A percentile compares a stretch with the other conserved stretches of the same genome.
These are phyloP conservation scores for Hormaphis cornu DNA, from an alignment of 1,140 invertebrate genomes.

Conservation along the genomic window DNA sequence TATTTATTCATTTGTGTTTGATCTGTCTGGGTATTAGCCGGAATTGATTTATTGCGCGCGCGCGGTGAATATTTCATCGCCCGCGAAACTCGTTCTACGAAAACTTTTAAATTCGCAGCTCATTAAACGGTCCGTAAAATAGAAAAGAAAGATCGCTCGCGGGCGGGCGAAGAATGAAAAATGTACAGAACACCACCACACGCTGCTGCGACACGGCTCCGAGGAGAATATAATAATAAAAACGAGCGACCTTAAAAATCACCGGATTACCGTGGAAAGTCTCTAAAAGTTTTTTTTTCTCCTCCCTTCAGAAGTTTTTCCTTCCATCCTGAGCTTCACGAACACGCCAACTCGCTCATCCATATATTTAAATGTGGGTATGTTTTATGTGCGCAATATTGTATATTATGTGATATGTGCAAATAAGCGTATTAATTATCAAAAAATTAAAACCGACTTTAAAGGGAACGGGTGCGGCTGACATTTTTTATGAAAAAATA, in stretches of 20 bases:
- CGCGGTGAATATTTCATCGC: not conserved
- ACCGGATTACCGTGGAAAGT: not conserved
- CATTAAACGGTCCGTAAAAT: slow-evolving; percentile 26
- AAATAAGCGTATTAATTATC: no score
- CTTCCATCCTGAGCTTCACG: no score
- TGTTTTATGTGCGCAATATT: no score
- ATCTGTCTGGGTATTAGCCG: not conserved
- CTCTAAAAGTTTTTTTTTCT: slow-evolving; percentile 11
- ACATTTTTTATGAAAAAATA: no score
- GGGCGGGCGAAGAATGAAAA: not conserved
- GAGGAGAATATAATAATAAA: no score
- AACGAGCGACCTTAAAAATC: slow-evolving; percentile 1
- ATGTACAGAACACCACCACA: not conserved
- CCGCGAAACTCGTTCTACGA: not conserved
- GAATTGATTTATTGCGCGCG: not conserved
- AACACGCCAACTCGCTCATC: no score
- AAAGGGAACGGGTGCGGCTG: no score
- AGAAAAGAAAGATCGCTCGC: not conserved
- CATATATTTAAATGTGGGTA: no score
- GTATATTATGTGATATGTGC: no score
- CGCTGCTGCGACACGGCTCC: no score
- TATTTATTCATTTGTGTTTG: not conserved
- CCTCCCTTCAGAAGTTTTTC: no score
- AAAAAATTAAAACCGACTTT: no score
- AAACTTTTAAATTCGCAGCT: slow-evolving; percentile 7